Percentiles rank a stretch among this genome's conserved stretches.
These are phyloP conservation scores for Drosophila prolongata DNA, from an alignment of 2,888 invertebrate species.

Conservation along the genomic window DNA sequence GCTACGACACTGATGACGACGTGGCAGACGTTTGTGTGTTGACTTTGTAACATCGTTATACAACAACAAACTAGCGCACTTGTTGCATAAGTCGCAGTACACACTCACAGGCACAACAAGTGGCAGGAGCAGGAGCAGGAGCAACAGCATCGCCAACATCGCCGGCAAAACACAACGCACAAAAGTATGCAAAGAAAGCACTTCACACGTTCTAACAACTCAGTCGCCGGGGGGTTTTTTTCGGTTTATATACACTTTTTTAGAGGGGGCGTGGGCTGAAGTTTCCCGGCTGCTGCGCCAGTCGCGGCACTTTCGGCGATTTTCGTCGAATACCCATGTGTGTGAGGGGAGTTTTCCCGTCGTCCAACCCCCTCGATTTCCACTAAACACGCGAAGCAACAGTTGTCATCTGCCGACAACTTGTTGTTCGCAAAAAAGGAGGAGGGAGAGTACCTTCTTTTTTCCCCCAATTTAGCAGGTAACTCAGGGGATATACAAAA, in stretches of 20 bases:
- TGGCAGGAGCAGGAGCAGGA: constrained; percentile 57
- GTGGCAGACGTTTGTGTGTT: constrained; percentile 72
- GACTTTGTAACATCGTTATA: constrained; percentile 74
- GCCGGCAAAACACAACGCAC: constrained; percentile 56
- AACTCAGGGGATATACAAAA: neutral
- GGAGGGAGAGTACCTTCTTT: neutral
- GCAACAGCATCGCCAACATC: constrained; percentile 44
- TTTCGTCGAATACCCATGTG: constrained; percentile 58
- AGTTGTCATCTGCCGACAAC: constrained; percentile 69
- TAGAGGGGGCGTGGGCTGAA: neutral
- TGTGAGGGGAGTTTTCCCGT: constrained; percentile 1
- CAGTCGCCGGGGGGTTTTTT: constrained; percentile 42
- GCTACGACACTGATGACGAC: constrained; percentile 56
- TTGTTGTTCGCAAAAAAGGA: constrained; percentile 55
- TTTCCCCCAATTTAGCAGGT: neutral
- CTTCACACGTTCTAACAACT: constrained; percentile 74
- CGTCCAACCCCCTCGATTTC: constrained; percentile 2
- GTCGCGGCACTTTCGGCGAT: constrained; percentile 73
- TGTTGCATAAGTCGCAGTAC: constrained; percentile 68
- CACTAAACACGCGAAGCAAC: constrained; percentile 53
- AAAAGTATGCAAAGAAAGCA: constrained; percentile 76
- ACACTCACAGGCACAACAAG: constrained; percentile 61
- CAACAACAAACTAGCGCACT: constrained; percentile 72
- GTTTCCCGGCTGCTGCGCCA: constrained; percentile 38
- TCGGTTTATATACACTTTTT: constrained; percentile 25